Percentiles rank a stretch among this genome's conserved stretches.
phyloP scores from a whole-genome alignment of 2,888 invertebrate species.

The Caenorhabditis auriculariae region DNA sequence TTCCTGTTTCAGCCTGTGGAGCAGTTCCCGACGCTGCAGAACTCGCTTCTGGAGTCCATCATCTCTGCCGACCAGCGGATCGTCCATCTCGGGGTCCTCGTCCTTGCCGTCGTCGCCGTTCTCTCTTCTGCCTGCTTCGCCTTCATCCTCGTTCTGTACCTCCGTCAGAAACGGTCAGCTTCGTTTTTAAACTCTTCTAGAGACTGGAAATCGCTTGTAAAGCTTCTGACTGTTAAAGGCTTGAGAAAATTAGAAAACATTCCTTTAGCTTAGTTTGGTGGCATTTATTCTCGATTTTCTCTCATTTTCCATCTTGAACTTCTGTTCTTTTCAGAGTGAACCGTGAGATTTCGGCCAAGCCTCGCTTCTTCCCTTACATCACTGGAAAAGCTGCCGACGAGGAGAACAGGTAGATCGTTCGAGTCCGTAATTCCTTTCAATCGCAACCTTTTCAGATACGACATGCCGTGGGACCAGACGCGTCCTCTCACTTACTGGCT shows the following conservation, averaged over 20 bases:
- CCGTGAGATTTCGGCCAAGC: conserved; percentile 16
- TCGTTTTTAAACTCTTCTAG: no score
- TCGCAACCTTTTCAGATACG: conserved; percentile 35
- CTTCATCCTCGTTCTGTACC: conserved; percentile 33
- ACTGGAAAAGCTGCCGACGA: conserved; percentile 34
- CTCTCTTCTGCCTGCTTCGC: conserved; percentile 36
- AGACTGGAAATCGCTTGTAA: neutral
- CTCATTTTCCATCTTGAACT: neutral
- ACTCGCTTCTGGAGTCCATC: conserved; percentile 7
- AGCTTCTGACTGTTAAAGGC: no score
- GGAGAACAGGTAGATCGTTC: conserved; percentile 21
- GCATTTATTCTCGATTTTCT: neutral
- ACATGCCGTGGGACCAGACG: conserved; percentile 41
- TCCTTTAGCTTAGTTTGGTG: neutral
- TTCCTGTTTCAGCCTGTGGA: conserved; percentile 16
- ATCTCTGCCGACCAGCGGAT: conserved; percentile 29
- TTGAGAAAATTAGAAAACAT: neutral
- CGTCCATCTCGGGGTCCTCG: conserved; percentile 37
- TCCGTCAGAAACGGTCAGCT: conserved; percentile 38
- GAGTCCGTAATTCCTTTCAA: neutral
- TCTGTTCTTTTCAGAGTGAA: neutral
- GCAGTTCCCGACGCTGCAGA: conserved; percentile 5
- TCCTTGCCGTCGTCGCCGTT: conserved; percentile 37
- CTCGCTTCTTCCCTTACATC: conserved; percentile 37
- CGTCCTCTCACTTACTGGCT: conserved; percentile 43